Conservation (phyloP, 2,888 invertebrate genomes). For the Drosophila conformis region DNA sequence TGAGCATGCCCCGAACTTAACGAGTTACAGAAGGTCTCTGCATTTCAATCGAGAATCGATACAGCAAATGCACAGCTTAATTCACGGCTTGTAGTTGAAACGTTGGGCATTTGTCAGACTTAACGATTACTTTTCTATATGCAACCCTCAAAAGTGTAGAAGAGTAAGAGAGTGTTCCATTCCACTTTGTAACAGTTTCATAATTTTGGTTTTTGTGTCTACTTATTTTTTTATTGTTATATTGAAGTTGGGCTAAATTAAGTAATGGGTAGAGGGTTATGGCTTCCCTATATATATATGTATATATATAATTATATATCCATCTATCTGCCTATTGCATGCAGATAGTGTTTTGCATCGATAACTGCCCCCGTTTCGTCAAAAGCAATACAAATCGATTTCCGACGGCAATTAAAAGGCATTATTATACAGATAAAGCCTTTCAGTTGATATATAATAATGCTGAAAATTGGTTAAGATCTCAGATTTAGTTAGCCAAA, state of each 20-base stretch:
- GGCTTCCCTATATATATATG: neutral
- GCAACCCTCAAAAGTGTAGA: neutral
- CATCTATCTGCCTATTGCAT: neutral
- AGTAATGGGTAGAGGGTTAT: neutral
- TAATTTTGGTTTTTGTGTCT: too few relatives aligned
- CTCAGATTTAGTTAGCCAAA: neutral
- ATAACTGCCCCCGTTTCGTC: neutral
- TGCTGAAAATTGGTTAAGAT: neutral
- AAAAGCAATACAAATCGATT: neutral
- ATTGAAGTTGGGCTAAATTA: neutral
- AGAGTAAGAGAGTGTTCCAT: neutral
- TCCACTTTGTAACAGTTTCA: neutral
- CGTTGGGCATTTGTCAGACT: neutral
- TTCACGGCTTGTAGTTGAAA: neutral
- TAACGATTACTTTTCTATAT: slow-evolving; percentile 19
- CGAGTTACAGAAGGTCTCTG: slow-evolving; percentile 14
- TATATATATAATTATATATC: neutral
- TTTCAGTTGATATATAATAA: neutral
- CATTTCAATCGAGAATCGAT: slow-evolving; percentile 3
- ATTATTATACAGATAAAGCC: neutral
- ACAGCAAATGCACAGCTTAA: slow-evolving; percentile 1
- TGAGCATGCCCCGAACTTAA: slow-evolving; percentile 19
- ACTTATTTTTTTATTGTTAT: neutral
- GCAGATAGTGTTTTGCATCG: neutral
- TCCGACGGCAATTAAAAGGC: neutral